A percentile compares a stretch with the other conserved stretches of the same genome.
Conservation (phyloP, 1,140 invertebrate species). For the Macrostomum lignano region DNA sequence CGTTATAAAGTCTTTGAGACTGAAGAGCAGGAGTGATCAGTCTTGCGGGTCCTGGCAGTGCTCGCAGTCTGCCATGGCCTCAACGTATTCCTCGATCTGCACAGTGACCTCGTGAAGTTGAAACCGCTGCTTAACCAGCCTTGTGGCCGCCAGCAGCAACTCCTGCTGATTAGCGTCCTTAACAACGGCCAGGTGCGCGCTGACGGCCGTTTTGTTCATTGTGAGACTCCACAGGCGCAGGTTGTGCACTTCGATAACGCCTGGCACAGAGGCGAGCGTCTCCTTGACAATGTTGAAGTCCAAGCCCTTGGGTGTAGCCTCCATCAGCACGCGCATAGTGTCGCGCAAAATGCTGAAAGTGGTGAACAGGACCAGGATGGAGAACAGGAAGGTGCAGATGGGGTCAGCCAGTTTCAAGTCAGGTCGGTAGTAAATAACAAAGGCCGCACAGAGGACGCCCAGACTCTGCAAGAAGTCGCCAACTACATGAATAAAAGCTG, state of each 20-base stretch:
- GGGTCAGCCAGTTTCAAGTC: slow-evolving; percentile 69
- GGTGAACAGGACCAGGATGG: slow-evolving; percentile 67
- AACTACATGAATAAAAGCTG: slow-evolving; percentile 87
- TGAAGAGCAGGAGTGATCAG: too few relatives aligned
- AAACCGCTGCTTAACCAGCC: too few relatives aligned
- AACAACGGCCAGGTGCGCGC: slow-evolving; percentile 71
- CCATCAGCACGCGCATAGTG: slow-evolving; percentile 66
- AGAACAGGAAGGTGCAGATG: slow-evolving; percentile 91
- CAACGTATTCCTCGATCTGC: too few relatives aligned
- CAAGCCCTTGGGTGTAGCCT: slow-evolving; percentile 56
- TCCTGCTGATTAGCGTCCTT: too few relatives aligned
- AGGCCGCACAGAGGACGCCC: slow-evolving; percentile 54
- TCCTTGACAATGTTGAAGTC: slow-evolving; percentile 53
- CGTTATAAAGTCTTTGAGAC: too few relatives aligned
- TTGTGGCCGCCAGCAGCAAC: too few relatives aligned
- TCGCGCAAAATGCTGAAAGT: slow-evolving; percentile 75
- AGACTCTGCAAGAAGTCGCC: slow-evolving; percentile 86
- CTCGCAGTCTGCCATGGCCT: too few relatives aligned
- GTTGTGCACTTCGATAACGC: slow-evolving; percentile 75
- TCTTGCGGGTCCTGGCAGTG: too few relatives aligned
- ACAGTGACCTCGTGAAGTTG: too few relatives aligned
- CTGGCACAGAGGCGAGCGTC: slow-evolving; percentile 51
- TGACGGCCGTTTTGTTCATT: slow-evolving; percentile 66
- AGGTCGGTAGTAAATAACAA: slow-evolving; percentile 35
- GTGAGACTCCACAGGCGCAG: slow-evolving; percentile 81